Percentiles rank a stretch among this genome's conserved stretches.
Conservation (phyloP, 2,113 vertebrate genomes). For the chimpanzee (Pan troglodytes) region NHGRI_mPanTro3-v2.1_pri NC_072421.2:29919501-29920000, state of each 20-base stretch:
- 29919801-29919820: background rate
- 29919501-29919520: background rate
- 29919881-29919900: background rate
- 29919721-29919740: background rate
- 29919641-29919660: background rate
- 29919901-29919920: background rate
- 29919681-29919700: background rate
- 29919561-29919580: background rate
- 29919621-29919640: background rate
- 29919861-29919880: background rate
- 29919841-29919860: background rate
- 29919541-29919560: background rate
- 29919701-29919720: background rate
- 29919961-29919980: background rate
- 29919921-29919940: background rate
- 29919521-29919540: background rate
- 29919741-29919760: background rate
- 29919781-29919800: background rate
- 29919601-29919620: background rate
- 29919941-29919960: background rate
- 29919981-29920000: background rate
- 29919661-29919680: background rate
- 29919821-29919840: background rate
- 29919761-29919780: background rate
- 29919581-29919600: background rate